These are phyloP conservation scores for Macrosoma leucophasiata DNA, from an alignment of 2,888 invertebrate species.

Conservation along the genomic window DNA sequence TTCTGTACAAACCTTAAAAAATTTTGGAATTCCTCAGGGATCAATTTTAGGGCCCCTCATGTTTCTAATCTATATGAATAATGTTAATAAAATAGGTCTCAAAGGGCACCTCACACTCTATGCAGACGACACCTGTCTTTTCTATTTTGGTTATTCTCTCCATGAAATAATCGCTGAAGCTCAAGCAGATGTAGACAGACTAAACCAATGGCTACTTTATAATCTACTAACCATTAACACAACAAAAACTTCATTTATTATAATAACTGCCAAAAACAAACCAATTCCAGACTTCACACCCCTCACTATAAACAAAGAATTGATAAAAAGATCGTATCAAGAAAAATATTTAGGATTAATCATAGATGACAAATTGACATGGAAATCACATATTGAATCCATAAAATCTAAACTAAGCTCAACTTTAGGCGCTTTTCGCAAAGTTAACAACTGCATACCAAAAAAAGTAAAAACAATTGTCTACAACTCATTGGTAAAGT, in stretches of 20 bases:
- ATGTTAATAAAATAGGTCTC: conserved; percentile 2
- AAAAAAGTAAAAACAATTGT: too few relatives aligned
- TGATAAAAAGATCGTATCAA: not conserved
- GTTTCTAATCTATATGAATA: conserved; percentile 13
- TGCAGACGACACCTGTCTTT: conserved; percentile 9
- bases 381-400: too few relatives aligned
- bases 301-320: conserved; percentile 3
- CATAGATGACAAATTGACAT: too few relatives aligned
- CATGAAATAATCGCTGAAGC: not conserved
- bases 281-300: conserved; percentile 1
- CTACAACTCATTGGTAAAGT: too few relatives aligned
- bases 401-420: too few relatives aligned
- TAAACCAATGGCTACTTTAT: conserved; percentile 2
- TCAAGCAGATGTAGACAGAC: conserved; percentile 1
- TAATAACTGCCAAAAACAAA: conserved; percentile 4
- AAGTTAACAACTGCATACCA: too few relatives aligned
- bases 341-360: not conserved
- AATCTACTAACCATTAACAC: conserved; percentile 3
- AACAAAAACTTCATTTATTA: conserved; percentile 1
- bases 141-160: conserved; percentile 6
- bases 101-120: conserved; percentile 5
- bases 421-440: too few relatives aligned
- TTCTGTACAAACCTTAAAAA: conserved; percentile 1
- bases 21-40: conserved; percentile 19
- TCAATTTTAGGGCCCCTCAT: conserved; percentile 18